Conservation (phyloP, 2,113 vertebrate species). For the Paralichthys olivaceus region DNA sequence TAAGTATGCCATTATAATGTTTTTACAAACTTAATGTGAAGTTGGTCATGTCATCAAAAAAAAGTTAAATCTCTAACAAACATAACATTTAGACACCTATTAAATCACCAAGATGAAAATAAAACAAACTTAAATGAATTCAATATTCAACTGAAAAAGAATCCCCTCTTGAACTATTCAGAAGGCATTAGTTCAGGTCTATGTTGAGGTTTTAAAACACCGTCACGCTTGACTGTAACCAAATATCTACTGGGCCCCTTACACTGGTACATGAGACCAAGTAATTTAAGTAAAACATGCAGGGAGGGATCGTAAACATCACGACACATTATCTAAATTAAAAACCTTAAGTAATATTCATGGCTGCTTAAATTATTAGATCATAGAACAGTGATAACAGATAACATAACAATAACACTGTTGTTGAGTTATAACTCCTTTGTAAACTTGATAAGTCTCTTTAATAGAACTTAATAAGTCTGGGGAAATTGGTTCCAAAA, state of each 20-base stretch:
- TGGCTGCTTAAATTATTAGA: too few species aligned
- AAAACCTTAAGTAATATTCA: too few species aligned
- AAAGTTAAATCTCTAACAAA: neutral
- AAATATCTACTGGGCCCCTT: constrained; percentile 29
- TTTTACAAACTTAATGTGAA: too few species aligned
- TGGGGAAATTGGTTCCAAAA: too few species aligned
- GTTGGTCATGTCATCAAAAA: too few species aligned
- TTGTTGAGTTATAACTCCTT: too few species aligned
- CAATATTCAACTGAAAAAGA: neutral
- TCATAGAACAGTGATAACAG: too few species aligned
- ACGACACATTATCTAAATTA: neutral
- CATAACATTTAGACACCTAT: neutral
- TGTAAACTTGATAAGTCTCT: too few species aligned
- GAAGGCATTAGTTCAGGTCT: neutral
- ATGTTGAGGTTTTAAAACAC: neutral
- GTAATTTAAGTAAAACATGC: neutral
- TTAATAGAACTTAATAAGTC: too few species aligned
- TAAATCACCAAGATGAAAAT: too few species aligned
- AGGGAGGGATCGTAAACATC: neutral
- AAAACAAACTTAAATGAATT: too few species aligned
- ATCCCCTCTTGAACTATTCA: neutral
- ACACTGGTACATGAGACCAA: constrained; percentile 4
- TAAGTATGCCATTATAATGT: neutral
- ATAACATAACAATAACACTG: too few species aligned
- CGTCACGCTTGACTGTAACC: constrained; percentile 24